These are phyloP conservation scores for Furcula furcula DNA, from an alignment of 2,888 invertebrate genomes.

Conservation along the genomic window DNA sequence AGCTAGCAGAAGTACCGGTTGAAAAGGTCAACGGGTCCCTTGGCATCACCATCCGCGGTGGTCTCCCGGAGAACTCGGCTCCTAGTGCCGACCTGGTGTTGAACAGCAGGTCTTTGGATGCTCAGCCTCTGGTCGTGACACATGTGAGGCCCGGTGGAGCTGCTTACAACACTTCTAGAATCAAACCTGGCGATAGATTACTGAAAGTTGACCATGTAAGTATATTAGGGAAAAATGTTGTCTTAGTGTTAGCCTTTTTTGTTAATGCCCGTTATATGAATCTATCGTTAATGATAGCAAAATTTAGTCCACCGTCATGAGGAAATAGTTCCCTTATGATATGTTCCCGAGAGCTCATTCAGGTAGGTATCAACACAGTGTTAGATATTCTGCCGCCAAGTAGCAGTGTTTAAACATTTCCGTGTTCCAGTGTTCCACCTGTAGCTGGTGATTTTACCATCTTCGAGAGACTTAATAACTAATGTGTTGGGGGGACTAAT, in stretches of 20 bases:
- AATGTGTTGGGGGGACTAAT: no score
- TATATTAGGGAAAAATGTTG: slow-evolving; percentile 16
- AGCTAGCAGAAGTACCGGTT: slow-evolving; percentile 89
- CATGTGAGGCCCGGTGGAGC: slow-evolving; percentile 94
- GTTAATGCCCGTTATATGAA: no score
- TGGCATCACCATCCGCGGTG: slow-evolving; percentile 94
- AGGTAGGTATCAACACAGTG: no score
- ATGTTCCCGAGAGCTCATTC: no score
- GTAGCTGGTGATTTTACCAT: no score
- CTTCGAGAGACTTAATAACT: no score
- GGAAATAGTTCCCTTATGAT: no score
- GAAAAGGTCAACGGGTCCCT: slow-evolving; percentile 92
- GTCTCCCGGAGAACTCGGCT: slow-evolving; percentile 81
- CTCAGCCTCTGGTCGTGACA: slow-evolving; percentile 92
- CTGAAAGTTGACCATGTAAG: slow-evolving; percentile 91
- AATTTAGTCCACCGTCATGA: no score
- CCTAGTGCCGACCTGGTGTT: slow-evolving; percentile 83
- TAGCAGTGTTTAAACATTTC: no score
- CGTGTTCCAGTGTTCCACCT: no score
- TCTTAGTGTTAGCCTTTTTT: neutral
- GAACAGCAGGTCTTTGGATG: slow-evolving; percentile 79
- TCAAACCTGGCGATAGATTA: slow-evolving; percentile 94
- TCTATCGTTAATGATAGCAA: no score
- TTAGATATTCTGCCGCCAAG: no score
- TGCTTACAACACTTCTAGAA: slow-evolving; percentile 93